phyloP scores from a whole-genome alignment of 2,888 invertebrate genomes.

The Drosophila borealis region DNA sequence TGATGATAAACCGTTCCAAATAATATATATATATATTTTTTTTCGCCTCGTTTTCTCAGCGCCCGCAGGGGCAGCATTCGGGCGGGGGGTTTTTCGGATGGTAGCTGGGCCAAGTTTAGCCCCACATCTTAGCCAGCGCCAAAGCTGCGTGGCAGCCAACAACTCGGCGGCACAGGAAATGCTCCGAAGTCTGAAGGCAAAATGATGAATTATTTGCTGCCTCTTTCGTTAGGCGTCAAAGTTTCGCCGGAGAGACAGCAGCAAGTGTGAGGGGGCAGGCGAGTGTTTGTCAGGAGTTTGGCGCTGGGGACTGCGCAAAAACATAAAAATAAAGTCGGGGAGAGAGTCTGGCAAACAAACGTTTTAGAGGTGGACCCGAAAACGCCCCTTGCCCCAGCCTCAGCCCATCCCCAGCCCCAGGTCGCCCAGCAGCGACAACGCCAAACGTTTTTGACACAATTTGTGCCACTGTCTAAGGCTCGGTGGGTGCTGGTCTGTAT shows the following conservation, averaged over 20 bases:
- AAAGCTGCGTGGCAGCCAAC: slow-evolving; percentile 62
- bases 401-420: too few species aligned
- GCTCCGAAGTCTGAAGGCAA: slow-evolving; percentile 72
- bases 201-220: slow-evolving; percentile 82
- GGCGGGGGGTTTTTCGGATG: background rate
- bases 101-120: slow-evolving; percentile 28
- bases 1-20: slow-evolving; percentile 82
- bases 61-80: slow-evolving; percentile 42
- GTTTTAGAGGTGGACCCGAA: slow-evolving; percentile 56
- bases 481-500: slow-evolving; percentile 14
- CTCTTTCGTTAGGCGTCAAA: slow-evolving; percentile 81
- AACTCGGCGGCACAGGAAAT: slow-evolving; percentile 60
- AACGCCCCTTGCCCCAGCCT: background rate
- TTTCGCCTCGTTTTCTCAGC: slow-evolving; percentile 19
- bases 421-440: slow-evolving; percentile 47
- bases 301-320: slow-evolving; percentile 65
- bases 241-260: slow-evolving; percentile 32
- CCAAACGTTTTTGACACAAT: slow-evolving; percentile 77
- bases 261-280: background rate
- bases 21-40: slow-evolving; percentile 73
- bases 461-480: slow-evolving; percentile 75
- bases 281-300: background rate
- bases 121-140: slow-evolving; percentile 37
- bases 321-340: slow-evolving; percentile 70
- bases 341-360: slow-evolving; percentile 67